Evolutionary conservation across 2,888 invertebrate species (phyloP).

Genomic region (Laothoe populi): DNA sequence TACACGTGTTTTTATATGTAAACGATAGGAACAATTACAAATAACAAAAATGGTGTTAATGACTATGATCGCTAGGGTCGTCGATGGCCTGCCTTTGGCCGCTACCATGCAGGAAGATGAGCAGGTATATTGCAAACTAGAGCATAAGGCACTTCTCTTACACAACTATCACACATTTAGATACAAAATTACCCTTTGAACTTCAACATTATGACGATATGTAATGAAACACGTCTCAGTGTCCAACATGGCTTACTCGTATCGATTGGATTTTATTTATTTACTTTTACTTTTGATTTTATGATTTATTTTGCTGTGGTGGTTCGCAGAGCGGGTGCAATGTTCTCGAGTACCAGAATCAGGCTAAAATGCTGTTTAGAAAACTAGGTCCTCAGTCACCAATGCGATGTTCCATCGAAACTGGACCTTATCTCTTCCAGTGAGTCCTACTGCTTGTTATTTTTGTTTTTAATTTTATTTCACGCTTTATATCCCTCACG

Average conservation of each 20-base stretch:
- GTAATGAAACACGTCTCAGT: no score
- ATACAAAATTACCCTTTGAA: neutral
- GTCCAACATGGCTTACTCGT: neutral
- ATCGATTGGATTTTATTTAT: slow-evolving; percentile 39
- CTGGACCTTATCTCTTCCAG: slow-evolving; percentile 99
- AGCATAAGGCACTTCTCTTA: neutral
- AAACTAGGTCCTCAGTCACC: slow-evolving; percentile 97
- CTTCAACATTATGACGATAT: neutral
- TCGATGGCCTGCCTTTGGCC: slow-evolving; percentile 97
- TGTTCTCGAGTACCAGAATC: slow-evolving; percentile 98
- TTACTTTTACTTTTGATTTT: slow-evolving; percentile 47
- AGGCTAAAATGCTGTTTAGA: slow-evolving; percentile 99
- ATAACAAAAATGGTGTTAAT: slow-evolving; percentile 93
- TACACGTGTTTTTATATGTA: slow-evolving; percentile 46
- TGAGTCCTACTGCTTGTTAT: slow-evolving; percentile 85
- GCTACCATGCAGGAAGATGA: slow-evolving; percentile 99
- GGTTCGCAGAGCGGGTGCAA: slow-evolving; percentile 93
- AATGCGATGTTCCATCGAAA: slow-evolving; percentile 96
- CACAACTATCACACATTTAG: neutral
- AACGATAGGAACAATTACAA: slow-evolving; percentile 49
- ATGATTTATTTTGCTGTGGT: slow-evolving; percentile 71
- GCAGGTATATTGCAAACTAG: slow-evolving; percentile 87
- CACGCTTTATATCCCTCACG: slow-evolving; percentile 36
- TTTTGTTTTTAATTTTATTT: slow-evolving; percentile 49
- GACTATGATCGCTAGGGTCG: slow-evolving; percentile 98